Conservation (phyloP, 2,888 invertebrate genomes). For the Netelia fuscicornis region DNA sequence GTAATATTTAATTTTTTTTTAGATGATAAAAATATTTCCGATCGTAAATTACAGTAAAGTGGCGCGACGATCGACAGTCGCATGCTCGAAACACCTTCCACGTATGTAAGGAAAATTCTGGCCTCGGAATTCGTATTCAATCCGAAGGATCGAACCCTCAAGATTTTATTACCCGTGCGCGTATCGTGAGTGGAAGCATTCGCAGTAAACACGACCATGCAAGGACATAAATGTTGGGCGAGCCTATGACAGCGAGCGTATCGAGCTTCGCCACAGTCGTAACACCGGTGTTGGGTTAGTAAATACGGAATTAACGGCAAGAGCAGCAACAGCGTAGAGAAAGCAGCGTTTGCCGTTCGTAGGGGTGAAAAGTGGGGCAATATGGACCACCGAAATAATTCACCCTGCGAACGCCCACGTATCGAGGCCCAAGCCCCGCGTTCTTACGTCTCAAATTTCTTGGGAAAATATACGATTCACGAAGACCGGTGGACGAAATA, state of each 20-base stretch:
- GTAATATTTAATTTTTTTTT: too few species aligned
- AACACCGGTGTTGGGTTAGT: background rate
- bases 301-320: background rate
- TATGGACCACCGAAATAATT: too few species aligned
- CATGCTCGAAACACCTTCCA: too few species aligned
- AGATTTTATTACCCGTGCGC: background rate
- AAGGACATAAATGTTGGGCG: background rate
- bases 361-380: too few species aligned
- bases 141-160: background rate
- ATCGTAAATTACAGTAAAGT: too few species aligned
- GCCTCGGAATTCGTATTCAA: background rate
- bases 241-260: background rate
- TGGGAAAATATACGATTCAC: too few species aligned
- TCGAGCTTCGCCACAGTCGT: background rate
- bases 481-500: background rate
- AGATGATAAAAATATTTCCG: too few species aligned
- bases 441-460: too few species aligned
- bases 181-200: background rate
- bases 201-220: too few species aligned
- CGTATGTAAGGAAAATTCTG: background rate
- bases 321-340: background rate
- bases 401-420: too few species aligned
- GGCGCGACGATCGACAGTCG: too few species aligned
- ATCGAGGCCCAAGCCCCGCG: too few species aligned
- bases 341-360: background rate